These are phyloP conservation scores for Diadumene lineata DNA, from an alignment of 92 coral and sea anemone species.

Conservation along the genomic window DNA sequence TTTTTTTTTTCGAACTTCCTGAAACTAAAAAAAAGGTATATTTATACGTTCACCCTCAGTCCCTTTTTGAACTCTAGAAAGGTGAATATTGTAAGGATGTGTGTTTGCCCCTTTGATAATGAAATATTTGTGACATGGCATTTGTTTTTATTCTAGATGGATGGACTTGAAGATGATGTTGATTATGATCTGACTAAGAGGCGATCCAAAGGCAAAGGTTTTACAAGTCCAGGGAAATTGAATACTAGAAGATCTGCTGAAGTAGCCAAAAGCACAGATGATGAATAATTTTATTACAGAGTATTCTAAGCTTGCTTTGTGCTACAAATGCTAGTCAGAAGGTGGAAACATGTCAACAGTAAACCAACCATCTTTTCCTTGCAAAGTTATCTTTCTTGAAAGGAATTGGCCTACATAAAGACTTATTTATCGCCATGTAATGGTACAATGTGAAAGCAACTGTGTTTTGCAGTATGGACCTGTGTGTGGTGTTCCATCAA, in stretches of 20 bases:
- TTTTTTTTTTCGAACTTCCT: no score
- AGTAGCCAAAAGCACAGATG: slow-evolving; percentile 34
- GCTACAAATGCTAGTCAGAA: background rate
- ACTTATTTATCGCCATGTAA: no score
- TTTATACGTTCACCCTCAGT: no score
- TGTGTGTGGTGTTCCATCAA: background rate
- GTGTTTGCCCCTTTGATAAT: no score
- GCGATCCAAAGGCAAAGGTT: slow-evolving; percentile 67
- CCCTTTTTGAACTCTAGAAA: no score
- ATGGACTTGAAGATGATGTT: slow-evolving; percentile 46
- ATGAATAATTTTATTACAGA: background rate
- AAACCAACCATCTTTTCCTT: no score
- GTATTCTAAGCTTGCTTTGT: slow-evolving; percentile 11
- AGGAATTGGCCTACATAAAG: no score
- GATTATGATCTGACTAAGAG: slow-evolving; percentile 41
- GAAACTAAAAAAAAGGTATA: no score
- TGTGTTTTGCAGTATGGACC: background rate
- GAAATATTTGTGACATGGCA: no score
- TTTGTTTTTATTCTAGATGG: slow-evolving; percentile 34
- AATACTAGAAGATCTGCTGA: slow-evolving; percentile 58
- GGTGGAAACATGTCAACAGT: no score
- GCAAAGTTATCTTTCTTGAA: no score
- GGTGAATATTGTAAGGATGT: no score
- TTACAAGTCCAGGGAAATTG: slow-evolving; percentile 89
- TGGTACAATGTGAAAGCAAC: background rate